Evolutionary conservation across 2,888 invertebrate species (phyloP).

Genomic region (Schizaphis graminum): DNA sequence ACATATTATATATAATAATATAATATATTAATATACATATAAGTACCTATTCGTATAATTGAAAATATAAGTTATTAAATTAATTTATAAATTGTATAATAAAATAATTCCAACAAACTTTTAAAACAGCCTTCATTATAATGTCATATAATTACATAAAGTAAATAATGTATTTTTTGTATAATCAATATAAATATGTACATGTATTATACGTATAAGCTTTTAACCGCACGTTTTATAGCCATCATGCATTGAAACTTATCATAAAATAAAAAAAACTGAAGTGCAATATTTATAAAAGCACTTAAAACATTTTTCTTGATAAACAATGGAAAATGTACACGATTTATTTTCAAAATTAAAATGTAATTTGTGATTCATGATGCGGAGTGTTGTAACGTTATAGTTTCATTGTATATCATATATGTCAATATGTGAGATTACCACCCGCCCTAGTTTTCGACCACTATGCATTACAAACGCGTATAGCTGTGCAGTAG

Average conservation of each 20-base stretch:
- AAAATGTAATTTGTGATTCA: neutral
- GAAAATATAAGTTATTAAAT: neutral
- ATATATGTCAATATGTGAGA: neutral
- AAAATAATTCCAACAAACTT: neutral
- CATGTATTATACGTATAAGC: neutral
- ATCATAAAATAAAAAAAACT: neutral
- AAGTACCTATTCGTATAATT: neutral
- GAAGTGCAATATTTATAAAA: neutral
- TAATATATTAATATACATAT: no score
- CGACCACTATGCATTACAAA: neutral
- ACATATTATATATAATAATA: neutral
- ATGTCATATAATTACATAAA: neutral
- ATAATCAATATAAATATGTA: neutral
- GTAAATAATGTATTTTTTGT: neutral
- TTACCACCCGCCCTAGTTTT: slow-evolving; percentile 10
- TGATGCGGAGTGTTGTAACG: neutral
- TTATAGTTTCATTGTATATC: neutral
- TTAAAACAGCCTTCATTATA: neutral
- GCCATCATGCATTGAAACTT: neutral
- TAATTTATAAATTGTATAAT: neutral
- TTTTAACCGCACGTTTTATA: neutral
- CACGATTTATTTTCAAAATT: neutral
- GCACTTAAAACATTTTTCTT: neutral
- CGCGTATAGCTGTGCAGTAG: neutral
- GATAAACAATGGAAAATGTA: neutral